Conservation (phyloP, 2,888 invertebrate species). For the Dioctria linearis region DNA sequence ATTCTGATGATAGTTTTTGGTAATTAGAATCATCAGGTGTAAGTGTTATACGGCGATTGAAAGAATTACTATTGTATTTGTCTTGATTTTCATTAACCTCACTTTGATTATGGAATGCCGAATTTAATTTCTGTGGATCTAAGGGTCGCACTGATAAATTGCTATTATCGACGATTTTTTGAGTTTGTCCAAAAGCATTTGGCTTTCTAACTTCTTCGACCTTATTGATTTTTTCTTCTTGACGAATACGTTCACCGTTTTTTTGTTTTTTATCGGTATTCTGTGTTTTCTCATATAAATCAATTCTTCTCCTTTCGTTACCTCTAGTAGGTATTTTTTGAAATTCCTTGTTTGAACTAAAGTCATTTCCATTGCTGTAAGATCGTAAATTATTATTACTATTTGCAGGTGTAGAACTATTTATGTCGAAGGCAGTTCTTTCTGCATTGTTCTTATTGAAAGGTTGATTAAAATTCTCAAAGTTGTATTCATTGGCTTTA, state of each 20-base stretch:
- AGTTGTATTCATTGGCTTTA: slow-evolving; percentile 46
- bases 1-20: background rate
- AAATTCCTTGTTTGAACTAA: background rate
- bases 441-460: background rate
- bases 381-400: background rate
- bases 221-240: background rate
- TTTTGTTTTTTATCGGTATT: background rate
- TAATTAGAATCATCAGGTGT: background rate
- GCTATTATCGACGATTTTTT: background rate
- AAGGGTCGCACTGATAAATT: slow-evolving; percentile 34
- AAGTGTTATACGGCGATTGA: background rate
- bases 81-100: background rate
- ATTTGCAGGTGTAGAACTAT: background rate
- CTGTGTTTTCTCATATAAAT: slow-evolving; percentile 6
- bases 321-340: slow-evolving; percentile 5
- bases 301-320: slow-evolving; percentile 26
- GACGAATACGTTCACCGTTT: background rate
- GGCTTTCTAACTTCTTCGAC: background rate
- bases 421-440: background rate
- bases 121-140: slow-evolving; percentile 20
- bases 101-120: slow-evolving; percentile 19
- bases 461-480: slow-evolving; percentile 26
- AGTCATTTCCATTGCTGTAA: background rate
- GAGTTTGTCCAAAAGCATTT: background rate
- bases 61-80: background rate